These are phyloP conservation scores for Styela clava DNA, from an alignment of 23 tunicate genomes.

Conservation along the genomic window DNA sequence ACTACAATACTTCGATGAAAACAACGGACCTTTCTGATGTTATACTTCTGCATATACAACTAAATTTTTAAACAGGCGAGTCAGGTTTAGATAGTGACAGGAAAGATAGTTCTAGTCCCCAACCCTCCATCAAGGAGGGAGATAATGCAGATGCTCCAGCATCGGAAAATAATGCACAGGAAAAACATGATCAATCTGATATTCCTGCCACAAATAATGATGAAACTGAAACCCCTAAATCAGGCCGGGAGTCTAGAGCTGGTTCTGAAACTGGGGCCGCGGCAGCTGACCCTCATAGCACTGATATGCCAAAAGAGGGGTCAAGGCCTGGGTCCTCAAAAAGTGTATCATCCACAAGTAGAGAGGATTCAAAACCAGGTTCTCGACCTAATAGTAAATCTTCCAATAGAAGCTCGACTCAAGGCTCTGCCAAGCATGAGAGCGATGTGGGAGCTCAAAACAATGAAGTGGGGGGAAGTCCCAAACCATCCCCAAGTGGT, in stretches of 20 bases:
- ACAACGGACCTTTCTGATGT: not conserved
- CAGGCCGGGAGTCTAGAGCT: too few relatives aligned
- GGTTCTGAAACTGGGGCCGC: too few relatives aligned
- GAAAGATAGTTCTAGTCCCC: not conserved
- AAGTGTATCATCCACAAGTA: not conserved
- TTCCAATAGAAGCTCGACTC: not conserved
- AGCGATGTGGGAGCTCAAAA: not conserved
- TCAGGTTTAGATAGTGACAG: slow-evolving; percentile 20
- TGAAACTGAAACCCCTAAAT: too few relatives aligned
- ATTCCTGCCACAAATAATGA: too few relatives aligned
- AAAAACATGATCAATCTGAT: not conserved
- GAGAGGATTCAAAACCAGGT: not conserved
- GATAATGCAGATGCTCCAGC: not conserved
- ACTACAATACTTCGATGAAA: too few relatives aligned
- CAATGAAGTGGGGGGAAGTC: not conserved
- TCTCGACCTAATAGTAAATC: not conserved
- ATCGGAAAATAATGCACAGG: not conserved
- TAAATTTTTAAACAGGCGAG: slow-evolving; percentile 1
- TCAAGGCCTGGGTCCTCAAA: not conserved
- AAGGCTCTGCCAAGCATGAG: not conserved
- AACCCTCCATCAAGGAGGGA: not conserved
- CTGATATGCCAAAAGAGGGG: not conserved
- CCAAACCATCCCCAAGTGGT: not conserved
- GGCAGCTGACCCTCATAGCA: not conserved
- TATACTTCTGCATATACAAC: not conserved